phyloP scores from a whole-genome alignment of 2,888 invertebrate species.

The Hetaerina titia region DNA sequence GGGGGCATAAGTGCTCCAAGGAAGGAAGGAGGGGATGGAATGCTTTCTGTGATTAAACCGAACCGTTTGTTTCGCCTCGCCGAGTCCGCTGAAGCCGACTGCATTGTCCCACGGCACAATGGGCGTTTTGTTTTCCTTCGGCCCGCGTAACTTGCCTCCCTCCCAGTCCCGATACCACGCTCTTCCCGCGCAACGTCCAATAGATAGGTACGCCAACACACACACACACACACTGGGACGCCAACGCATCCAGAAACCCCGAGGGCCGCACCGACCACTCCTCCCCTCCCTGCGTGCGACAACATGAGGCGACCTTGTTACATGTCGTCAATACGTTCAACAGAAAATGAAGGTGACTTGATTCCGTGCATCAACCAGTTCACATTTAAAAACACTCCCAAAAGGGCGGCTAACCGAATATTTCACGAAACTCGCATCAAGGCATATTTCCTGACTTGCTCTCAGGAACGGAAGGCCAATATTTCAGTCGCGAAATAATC shows the following conservation, averaged over 20 bases:
- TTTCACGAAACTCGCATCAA: too few species aligned
- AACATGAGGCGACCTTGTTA: neutral
- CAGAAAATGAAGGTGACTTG: too few species aligned
- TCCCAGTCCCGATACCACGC: neutral
- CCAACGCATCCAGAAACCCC: neutral
- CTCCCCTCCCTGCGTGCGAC: neutral
- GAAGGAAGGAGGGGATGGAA: constrained; percentile 38
- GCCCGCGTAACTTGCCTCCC: constrained; percentile 30
- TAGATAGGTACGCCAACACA: neutral
- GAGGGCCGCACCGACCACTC: neutral
- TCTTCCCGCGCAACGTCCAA: neutral
- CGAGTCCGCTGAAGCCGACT: constrained; percentile 50
- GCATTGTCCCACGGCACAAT: constrained; percentile 62
- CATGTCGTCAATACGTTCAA: too few species aligned
- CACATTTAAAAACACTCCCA: too few species aligned
- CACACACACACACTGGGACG: neutral
- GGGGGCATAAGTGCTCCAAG: neutral
- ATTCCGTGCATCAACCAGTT: too few species aligned
- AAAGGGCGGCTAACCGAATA: too few species aligned
- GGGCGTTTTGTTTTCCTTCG: constrained; percentile 65
- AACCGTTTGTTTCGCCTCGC: constrained; percentile 52
- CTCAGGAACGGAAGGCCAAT: too few species aligned
- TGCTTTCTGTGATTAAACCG: constrained; percentile 59
- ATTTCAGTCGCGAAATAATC: too few species aligned
- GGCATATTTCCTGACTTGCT: too few species aligned